Evolutionary conservation across 2,888 invertebrate species (phyloP), one percentile per base, ranked within the genome.

Genomic region (Calephelis perditalis): DNA sequence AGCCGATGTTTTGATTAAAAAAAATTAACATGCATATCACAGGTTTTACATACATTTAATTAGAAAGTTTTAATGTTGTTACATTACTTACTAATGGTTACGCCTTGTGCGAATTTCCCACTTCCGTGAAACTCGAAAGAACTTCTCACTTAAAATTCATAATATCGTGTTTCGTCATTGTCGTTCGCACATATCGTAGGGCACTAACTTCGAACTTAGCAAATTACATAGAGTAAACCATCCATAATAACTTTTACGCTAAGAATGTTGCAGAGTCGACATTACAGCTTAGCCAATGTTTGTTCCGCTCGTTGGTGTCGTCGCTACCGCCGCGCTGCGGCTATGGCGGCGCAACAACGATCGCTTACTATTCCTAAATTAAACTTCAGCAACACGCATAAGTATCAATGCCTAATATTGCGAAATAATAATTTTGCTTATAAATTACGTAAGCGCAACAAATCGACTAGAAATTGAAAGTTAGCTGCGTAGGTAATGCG

Each of bases 141-240:
- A 76, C 72, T 76, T 72, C 75, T 76, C 70, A 77, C 71, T 72
- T 78, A 77, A 85, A 84, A 78, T 82, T 78, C 65, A 74, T 73
- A 62, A 60, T 61, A 72, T 80, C 76, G 78, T 71, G 76, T 71
- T 80, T 85, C 82, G 81, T 72, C 72, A 71, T 73, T 71, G 67
- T 84, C 81, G 81, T 80, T 87, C 80, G 84, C 84, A 82, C 84
- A 76, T 66, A 72, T 75, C 78, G 78, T 73, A 74, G 78, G 71
- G 76, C 78, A 79, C 80, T 76, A 73, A 77, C 80, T 81, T 85
- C 73, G 73, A 79, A 79, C 86, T 79, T 85, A 85, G 86, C 89
- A 89, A 81, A 89, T 89, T 88, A 76, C 87, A 82, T 85, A 88
- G 88, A 90, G 89, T 88, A 88, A 86, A 89, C 90, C 90, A 84